A percentile compares a stretch with the other conserved stretches of the same genome.
phyloP scores from a whole-genome alignment of 1,140 invertebrate genomes.

The Mizuhopecten yessoensis region DNA sequence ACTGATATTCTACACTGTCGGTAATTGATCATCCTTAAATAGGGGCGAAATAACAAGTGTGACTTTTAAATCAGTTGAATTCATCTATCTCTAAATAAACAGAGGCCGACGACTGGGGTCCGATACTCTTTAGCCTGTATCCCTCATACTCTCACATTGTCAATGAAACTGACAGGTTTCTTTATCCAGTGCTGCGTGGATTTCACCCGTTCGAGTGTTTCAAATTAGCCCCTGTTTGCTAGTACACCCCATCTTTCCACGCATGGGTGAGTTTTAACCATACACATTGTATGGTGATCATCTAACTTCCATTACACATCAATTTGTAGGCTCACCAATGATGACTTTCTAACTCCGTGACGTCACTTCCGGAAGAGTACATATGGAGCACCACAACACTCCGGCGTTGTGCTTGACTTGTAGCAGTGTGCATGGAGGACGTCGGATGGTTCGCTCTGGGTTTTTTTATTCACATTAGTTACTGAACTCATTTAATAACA shows the following conservation, averaged over 20 bases:
- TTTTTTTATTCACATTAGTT: not conserved
- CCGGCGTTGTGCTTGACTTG: constrained; percentile 36
- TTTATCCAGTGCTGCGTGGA: constrained; percentile 56
- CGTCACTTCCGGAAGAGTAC: constrained; percentile 61
- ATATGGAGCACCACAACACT: constrained; percentile 48
- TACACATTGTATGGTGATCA: constrained; percentile 63
- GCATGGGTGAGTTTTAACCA: constrained; percentile 62
- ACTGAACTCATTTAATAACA: not conserved
- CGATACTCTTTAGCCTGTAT: constrained; percentile 58
- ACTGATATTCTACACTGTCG: constrained; percentile 59
- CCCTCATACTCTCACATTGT: constrained; percentile 48
- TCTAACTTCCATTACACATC: constrained; percentile 65
- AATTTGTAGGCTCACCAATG: constrained; percentile 66
- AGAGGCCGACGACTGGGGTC: constrained; percentile 55
- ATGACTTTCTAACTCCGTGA: constrained; percentile 57
- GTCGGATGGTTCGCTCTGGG: constrained; percentile 22
- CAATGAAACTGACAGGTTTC: constrained; percentile 45
- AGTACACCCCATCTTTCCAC: constrained; percentile 61
- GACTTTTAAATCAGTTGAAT: constrained; percentile 61
- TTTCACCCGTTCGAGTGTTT: constrained; percentile 62
- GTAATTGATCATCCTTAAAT: constrained; percentile 65
- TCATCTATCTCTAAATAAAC: constrained; percentile 65
- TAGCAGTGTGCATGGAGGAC: not conserved
- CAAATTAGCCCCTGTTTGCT: constrained; percentile 66
- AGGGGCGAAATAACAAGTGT: constrained; percentile 60